Evolutionary conservation across 2,113 vertebrate genomes (phyloP).

Genomic region (Quiscalus mexicanus): DNA sequence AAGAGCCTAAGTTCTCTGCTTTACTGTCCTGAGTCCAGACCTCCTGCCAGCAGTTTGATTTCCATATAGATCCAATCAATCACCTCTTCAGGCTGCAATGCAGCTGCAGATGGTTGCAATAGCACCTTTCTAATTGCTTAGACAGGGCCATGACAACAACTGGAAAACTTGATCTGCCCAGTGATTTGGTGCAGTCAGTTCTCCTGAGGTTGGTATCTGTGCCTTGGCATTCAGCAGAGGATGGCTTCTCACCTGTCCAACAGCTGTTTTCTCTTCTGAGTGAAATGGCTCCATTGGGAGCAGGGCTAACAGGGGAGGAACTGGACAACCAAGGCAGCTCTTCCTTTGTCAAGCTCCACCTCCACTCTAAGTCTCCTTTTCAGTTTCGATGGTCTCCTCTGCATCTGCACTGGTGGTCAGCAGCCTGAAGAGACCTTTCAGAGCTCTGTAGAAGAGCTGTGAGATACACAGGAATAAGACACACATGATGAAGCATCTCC

Average conservation of each 20-base stretch:
- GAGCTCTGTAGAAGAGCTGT: not conserved
- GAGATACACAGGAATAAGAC: not conserved
- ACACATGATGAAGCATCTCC: fast-evolving
- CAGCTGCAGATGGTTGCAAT: not conserved
- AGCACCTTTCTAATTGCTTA: not conserved
- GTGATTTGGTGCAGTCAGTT: not conserved
- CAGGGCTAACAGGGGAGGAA: not conserved
- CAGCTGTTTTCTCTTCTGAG: not conserved
- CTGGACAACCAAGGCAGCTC: not conserved
- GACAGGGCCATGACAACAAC: not conserved
- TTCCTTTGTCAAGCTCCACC: not conserved
- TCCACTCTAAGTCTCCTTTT: not conserved
- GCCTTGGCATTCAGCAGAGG: not conserved
- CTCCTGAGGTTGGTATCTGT: not conserved
- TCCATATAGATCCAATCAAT: not conserved
- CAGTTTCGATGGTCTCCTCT: not conserved
- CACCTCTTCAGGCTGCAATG: not conserved
- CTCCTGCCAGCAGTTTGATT: not conserved
- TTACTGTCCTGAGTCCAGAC: not conserved
- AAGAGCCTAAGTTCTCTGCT: not conserved
- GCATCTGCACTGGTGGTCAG: not conserved
- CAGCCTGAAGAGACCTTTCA: not conserved
- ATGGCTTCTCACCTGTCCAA: not conserved
- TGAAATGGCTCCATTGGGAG: not conserved
- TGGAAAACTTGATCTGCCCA: not conserved